Evolutionary conservation across 2,113 vertebrate species (phyloP).

Genomic region (Cottus gobio): DNA sequence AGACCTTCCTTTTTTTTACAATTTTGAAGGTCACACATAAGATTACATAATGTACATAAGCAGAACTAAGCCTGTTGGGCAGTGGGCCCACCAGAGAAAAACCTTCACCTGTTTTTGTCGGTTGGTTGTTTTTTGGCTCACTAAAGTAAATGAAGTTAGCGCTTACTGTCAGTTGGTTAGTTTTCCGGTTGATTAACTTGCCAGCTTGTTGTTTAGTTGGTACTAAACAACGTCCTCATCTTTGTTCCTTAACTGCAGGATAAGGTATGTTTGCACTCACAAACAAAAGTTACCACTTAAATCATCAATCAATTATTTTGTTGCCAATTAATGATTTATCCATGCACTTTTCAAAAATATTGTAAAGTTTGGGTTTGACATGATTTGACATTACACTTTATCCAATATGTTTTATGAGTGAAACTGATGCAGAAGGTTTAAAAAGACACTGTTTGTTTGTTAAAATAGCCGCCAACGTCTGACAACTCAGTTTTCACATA

Average conservation of each 20-base stretch:
- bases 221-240: background rate
- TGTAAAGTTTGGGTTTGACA: background rate
- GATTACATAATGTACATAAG: too few species aligned
- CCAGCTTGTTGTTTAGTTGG: background rate
- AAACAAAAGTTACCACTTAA: background rate
- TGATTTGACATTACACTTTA: background rate
- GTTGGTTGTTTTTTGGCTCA: background rate
- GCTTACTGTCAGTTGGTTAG: too few species aligned
- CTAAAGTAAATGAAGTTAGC: too few species aligned
- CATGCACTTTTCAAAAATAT: background rate
- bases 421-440: background rate
- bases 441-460: background rate
- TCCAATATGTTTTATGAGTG: background rate
- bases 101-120: too few species aligned
- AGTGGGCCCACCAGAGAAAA: too few species aligned
- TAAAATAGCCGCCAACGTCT: background rate
- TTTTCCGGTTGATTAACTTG: background rate
- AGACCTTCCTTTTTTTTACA: background rate
- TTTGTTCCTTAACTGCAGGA: background rate
- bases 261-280: too few species aligned
- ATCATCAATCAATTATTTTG: too few species aligned
- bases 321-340: background rate
- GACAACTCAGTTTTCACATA: background rate
- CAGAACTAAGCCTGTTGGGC: too few species aligned
- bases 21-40: too few species aligned